Base-by-base conservation (phyloP, 2,797 vertebrate genomes). In the Neomorphus geoffroyi region DNA sequence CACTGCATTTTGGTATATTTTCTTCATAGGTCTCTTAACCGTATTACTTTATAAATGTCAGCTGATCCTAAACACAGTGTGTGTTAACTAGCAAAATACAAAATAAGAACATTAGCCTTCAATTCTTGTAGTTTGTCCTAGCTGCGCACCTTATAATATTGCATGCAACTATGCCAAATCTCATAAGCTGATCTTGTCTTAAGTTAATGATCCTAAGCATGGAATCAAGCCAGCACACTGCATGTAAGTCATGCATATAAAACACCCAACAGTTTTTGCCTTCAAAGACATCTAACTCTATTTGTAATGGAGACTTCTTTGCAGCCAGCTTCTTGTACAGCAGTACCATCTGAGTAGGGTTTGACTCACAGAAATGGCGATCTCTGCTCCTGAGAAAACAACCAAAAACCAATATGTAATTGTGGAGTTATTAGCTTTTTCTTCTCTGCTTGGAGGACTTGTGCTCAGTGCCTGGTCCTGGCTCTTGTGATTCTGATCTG, bases 221-320 rank as follows among this genome's bases (percentile, higher is more conserved):
- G 66, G 30, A 84, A 37, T 70, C 26, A 70, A 75, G 51, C 70
- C 80, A 87, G 43, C 5, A 3, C 3, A 24, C 46, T 77, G 58
- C 0, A 0, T 39, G 7, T 81, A 6, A 61, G 35, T 19, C 1
- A 2, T 28, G 10, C 41, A 9, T 7, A 21, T n/a, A 33, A 85
- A 75, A 17, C 26, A 70, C 23, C 51, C 18, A 33, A 3, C 6
- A 11, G 41, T 30, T 67, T 60, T 27, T 71, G 56, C 35, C 30
- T 58, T 82, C 35, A 41, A 32, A 77, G 57, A 39, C 11, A 23
- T 18, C 24, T 28, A 69, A 51, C 30, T 74, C 41, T 26, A 0
- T 30, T 41, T 57, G 26, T 65, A 64, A 57, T 1, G 10, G 53
- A 78, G 33, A 24, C 21, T 33, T n/a, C 41, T 53, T 71, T 58